Conservation (phyloP, 2,888 invertebrate species). For the Cheilosia pagana region DNA sequence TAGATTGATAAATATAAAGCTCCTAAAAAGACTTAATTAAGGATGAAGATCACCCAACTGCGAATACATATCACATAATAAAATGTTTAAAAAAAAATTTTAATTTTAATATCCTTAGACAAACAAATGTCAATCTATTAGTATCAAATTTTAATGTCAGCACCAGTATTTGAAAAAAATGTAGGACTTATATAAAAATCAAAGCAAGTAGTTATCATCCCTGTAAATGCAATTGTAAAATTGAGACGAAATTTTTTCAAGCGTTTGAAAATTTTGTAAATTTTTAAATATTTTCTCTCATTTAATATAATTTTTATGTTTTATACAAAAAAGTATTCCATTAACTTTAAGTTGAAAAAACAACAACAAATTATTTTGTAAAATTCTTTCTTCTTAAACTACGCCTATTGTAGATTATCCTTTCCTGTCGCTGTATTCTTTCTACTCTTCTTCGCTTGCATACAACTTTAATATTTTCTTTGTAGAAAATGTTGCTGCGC, state of each 20-base stretch:
- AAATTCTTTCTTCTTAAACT: conserved; percentile 61
- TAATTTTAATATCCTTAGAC: too few species aligned
- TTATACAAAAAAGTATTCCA: not conserved
- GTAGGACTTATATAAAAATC: too few species aligned
- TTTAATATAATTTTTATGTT: not conserved
- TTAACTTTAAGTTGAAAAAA: conserved; percentile 35
- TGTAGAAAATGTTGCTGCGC: conserved; percentile 39
- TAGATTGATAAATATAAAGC: too few species aligned
- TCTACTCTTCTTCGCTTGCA: conserved; percentile 43
- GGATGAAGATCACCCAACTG: too few species aligned
- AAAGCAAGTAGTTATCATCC: too few species aligned
- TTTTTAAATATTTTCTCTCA: conserved; percentile 28
- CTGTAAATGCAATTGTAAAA: conserved; percentile 11
- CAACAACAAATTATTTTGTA: conserved; percentile 35
- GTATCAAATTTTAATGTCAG: too few species aligned
- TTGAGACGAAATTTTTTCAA: conserved; percentile 63
- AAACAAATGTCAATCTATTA: too few species aligned
- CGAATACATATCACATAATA: too few species aligned
- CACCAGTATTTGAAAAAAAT: too few species aligned
- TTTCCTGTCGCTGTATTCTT: conserved; percentile 53
- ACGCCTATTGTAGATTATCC: conserved; percentile 70
- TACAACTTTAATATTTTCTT: conserved; percentile 9
- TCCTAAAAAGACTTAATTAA: too few species aligned
- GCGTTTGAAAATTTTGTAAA: conserved; percentile 58
- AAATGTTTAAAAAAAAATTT: too few species aligned